Evolutionary conservation across 2,113 vertebrate species (phyloP).

Genomic region (Alligator sinensis): DNA sequence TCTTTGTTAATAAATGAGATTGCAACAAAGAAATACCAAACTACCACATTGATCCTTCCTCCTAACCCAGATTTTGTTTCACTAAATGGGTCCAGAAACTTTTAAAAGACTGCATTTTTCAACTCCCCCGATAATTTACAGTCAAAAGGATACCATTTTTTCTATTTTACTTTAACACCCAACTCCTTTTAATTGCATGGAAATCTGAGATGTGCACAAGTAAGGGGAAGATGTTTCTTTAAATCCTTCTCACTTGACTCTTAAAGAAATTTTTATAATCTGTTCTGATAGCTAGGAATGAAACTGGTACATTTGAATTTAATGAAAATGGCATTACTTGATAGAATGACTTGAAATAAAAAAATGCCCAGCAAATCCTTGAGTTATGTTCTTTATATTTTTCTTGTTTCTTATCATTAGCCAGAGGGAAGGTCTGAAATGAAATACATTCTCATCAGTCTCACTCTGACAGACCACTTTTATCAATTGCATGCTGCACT

Average conservation of each 20-base stretch:
- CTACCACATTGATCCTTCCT: too few species aligned
- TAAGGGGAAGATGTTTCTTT: neutral
- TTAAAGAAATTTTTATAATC: neutral
- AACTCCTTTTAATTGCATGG: neutral
- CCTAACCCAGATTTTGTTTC: too few species aligned
- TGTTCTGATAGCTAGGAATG: neutral
- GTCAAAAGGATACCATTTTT: neutral
- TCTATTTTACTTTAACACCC: neutral
- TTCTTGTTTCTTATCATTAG: conserved; percentile 34
- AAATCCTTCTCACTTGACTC: neutral
- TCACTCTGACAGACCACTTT: conserved; percentile 44
- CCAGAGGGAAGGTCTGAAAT: neutral
- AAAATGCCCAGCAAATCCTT: neutral
- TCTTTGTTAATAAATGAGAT: too few species aligned
- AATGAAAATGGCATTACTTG: neutral
- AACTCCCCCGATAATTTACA: neutral
- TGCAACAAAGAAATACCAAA: too few species aligned
- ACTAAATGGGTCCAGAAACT: too few species aligned
- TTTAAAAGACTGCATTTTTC: neutral
- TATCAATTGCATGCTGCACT: neutral
- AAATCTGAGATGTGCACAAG: neutral
- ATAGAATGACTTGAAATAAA: neutral
- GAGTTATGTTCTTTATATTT: neutral
- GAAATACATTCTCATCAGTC: conserved; percentile 14
- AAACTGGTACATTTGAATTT: neutral